A percentile compares a stretch with the other conserved stretches of the same genome.
Evolutionary conservation across 2,113 vertebrate species (phyloP).

Genomic region (Channa maculata): DNA sequence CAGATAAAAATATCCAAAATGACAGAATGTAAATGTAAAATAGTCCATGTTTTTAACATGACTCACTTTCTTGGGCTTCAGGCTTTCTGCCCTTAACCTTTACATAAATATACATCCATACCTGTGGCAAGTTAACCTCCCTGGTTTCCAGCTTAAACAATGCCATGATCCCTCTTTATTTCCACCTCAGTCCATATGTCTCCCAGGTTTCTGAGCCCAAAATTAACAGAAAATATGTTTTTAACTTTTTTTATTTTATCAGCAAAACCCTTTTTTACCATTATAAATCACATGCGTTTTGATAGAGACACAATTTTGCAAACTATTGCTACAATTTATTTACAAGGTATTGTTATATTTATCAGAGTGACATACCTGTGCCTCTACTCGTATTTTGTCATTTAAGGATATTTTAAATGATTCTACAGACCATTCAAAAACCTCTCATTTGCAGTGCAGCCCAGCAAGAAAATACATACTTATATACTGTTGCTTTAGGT

Average conservation of each 20-base stretch:
- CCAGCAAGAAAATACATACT: constrained; percentile 47
- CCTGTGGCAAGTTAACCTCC: constrained; percentile 49
- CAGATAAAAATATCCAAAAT: too few species aligned
- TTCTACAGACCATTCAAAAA: constrained; percentile 30
- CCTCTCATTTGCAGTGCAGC: constrained; percentile 29
- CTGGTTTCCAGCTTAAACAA: constrained; percentile 44
- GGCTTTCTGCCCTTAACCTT: constrained; percentile 43
- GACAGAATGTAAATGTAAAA: constrained; percentile 15
- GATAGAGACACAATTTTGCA: too few species aligned
- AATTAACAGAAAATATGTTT: neutral
- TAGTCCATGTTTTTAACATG: constrained; percentile 16
- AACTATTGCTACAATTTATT: too few species aligned
- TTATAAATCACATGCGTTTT: neutral
- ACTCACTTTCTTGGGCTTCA: constrained; percentile 9
- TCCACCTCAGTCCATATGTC: constrained; percentile 7
- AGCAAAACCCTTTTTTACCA: neutral
- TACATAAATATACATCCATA: constrained; percentile 43
- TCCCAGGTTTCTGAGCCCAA: constrained; percentile 21
- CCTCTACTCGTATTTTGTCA: constrained; percentile 28
- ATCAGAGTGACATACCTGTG: constrained; percentile 1
- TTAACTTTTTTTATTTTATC: constrained; percentile 5
- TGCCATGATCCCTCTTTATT: constrained; percentile 13
- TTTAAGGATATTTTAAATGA: constrained; percentile 15
- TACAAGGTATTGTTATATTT: too few species aligned
- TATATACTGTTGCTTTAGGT: constrained; percentile 60